phyloP scores from a whole-genome alignment of 2,888 invertebrate genomes.

The Xanthostigma xanthostigma region DNA sequence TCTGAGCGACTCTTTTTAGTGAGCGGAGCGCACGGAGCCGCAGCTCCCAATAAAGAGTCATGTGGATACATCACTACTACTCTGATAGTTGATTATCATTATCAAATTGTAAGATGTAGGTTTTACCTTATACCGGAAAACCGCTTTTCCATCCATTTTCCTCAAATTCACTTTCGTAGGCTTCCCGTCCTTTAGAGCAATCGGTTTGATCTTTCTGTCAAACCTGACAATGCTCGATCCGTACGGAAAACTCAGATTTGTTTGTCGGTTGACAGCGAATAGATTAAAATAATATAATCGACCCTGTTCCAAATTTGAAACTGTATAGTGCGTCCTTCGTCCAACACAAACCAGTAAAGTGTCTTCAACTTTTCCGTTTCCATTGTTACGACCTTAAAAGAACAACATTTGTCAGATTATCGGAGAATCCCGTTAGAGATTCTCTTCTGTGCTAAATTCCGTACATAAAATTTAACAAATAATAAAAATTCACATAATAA shows the following conservation, averaged over 20 bases:
- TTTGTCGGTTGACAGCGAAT: conserved; percentile 33
- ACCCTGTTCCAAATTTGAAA: conserved; percentile 30
- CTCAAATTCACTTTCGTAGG: conserved; percentile 32
- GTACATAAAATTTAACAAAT: too few species aligned
- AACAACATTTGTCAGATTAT: conserved; percentile 3
- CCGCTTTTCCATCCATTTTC: conserved; percentile 34
- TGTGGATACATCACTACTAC: too few species aligned
- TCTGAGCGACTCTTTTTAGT: too few species aligned
- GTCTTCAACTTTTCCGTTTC: conserved; percentile 5
- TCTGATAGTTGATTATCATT: too few species aligned
- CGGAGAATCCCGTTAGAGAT: too few species aligned
- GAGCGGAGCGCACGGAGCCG: too few species aligned
- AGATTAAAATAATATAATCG: conserved; percentile 36
- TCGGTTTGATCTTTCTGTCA: conserved; percentile 22
- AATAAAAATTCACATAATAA: too few species aligned
- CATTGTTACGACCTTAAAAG: conserved; percentile 1
- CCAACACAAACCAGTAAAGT: conserved; percentile 32
- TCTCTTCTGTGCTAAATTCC: too few species aligned
- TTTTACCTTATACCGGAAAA: conserved; percentile 38
- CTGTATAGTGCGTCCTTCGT: conserved; percentile 31
- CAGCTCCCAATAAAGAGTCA: too few species aligned
- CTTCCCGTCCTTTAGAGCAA: conserved; percentile 32
- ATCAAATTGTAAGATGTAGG: not conserved
- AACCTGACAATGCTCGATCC: conserved; percentile 27
- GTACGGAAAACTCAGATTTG: conserved; percentile 35